Evolutionary conservation across 2,113 vertebrate species (phyloP), one percentile per base, ranked within the genome.

Genomic region (Vidua chalybeata): DNA sequence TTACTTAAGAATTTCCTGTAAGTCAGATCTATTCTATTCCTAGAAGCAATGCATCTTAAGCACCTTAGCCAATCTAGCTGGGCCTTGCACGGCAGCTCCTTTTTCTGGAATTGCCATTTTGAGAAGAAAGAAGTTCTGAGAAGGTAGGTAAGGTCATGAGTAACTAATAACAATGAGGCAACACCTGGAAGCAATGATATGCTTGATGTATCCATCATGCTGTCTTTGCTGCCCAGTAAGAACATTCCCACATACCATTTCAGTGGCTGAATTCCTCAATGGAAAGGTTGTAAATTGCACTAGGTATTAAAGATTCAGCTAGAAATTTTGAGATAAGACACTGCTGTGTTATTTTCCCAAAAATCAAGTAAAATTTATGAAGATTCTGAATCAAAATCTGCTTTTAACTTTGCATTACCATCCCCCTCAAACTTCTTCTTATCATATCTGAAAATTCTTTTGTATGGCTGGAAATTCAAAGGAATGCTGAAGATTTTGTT

Each of bases 151-250:
- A 95, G 55, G 59, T 82, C 89, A 73, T 3, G 35, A 94, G 77
- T 94, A 96, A 95, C 91, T 92, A 68, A 62, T 35, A 91, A 97
- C 96, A 97, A 91, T 77, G 94, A 97, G 80, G 84, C 77, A 93
- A 91, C 94, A 97, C 97, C 96, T 97, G 97, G 96, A 98, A 97
- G 80, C 72, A 97, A 97, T 97, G 84, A 97, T 64, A 49, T 93
- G 87, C 87, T 86, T 77, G 66, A 74, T 63, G 46, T 73, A 91
- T 96, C 90, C 94, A 97, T 97, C 94, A 94, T 71, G 85, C 28
- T 89, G 82, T 95, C 94, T 95, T 93, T 93, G 80, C 87, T 96
- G 87, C 75, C 88, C 91, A 90, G 72, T 87, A 89, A 92, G 78
- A 92, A 96, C 84, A 86, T 95, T 95, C 93, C 93, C 94, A 87